Evolutionary conservation across 2,888 invertebrate genomes (phyloP), one percentile per base, ranked within the genome.

Genomic region (Tanypteryx hageni): DNA sequence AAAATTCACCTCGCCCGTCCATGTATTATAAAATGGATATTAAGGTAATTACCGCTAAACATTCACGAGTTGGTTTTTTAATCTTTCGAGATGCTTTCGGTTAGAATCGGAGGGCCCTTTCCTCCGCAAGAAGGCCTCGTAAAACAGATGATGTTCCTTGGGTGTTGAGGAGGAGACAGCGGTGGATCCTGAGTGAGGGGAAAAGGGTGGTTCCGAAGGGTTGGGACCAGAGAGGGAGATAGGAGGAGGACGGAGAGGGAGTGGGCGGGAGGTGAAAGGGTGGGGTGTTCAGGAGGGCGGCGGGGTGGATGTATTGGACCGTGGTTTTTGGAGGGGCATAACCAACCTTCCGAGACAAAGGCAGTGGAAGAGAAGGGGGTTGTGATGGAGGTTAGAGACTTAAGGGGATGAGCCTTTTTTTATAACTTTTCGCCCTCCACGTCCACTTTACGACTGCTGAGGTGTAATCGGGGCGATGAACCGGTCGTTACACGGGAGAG

Each of bases 101-200:
- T 44, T 44, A 5, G 44, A 44, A 44, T 3, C 44, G 5, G 1
- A 44, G 44, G 44, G 44, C 1, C 44, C 44, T 44, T 3, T 44
- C 44, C 44, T 44, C 44, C 44, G 5, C 44, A 5, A 44, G 1
- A 44, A 44, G 68, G 22, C 68, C 22, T 13, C 11, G 76, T 27
- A 10, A 13, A 18, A 27, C 22, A 76, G 27, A 27, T 22, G 27
- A 27, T 76, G 76, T 76, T n/a, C 3, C 76, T 64, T 81, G 58
- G 92, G 83, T 86, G 68, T 92, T 92, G 92, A 81, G 85, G 92
- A 91, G 83, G 92, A 93, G 92, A 91, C 92, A 92, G 92, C 92
- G 92, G 84, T 92, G 93, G 93, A 93, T 93, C 93, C 93, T 93
- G 94, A 93, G 93, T 93, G 93, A 93, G 93, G 93, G 93, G 16